Conservation (phyloP, 37 sponge, comb jelly and placozoan genomes). For the Mnemiopsis leidyi region DNA sequence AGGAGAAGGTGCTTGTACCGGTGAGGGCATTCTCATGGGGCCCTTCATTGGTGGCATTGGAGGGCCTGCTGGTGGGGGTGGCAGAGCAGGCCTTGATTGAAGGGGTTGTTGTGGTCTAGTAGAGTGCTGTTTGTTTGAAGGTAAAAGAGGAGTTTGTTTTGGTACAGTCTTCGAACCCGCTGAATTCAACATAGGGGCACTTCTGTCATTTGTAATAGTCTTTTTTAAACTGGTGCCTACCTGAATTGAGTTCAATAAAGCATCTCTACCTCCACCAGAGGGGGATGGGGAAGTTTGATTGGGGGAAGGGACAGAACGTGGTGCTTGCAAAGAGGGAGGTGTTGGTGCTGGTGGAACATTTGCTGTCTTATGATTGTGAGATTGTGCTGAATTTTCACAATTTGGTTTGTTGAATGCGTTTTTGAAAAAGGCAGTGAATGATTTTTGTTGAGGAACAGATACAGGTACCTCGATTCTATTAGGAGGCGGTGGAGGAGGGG, state of each 20-base stretch:
- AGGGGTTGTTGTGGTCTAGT: too few relatives aligned
- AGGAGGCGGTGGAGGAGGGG: conserved; percentile 6
- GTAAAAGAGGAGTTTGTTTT: background rate
- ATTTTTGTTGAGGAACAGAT: background rate
- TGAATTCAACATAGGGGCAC: background rate
- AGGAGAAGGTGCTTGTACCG: background rate
- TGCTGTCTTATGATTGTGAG: background rate
- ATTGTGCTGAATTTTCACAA: background rate
- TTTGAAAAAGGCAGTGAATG: background rate
- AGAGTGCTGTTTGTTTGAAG: background rate
- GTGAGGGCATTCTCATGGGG: background rate
- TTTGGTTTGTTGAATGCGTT: background rate
- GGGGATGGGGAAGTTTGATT: background rate
- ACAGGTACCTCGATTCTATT: conserved; percentile 2
- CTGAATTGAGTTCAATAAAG: background rate
- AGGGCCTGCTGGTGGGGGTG: background rate
- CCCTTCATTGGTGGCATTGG: background rate
- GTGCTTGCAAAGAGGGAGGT: background rate
- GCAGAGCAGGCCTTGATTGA: background rate
- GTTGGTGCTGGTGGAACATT: background rate
- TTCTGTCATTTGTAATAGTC: background rate
- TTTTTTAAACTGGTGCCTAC: background rate
- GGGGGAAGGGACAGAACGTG: background rate
- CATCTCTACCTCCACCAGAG: background rate
- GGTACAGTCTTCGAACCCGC: background rate